Evolutionary conservation across 2,888 invertebrate species (phyloP).

Genomic region (Tiphia femorata): DNA sequence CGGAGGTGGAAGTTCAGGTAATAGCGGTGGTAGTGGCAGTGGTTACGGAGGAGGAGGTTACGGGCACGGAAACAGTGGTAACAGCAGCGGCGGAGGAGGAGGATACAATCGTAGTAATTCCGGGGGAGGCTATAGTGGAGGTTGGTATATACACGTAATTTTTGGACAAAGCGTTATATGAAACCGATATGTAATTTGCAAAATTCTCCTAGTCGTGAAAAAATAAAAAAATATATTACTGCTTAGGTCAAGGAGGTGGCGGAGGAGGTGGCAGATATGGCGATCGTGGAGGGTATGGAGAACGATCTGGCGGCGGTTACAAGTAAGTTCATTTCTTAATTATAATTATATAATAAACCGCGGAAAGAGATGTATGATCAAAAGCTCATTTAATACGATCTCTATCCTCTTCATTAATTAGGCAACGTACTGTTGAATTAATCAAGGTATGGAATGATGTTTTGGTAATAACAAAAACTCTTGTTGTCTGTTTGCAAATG

Average conservation of each 20-base stretch:
- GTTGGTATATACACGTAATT: constrained; percentile 3
- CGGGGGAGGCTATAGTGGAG: constrained; percentile 53
- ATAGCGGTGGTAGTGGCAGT: constrained; percentile 71
- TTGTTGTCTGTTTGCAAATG: constrained; percentile 52
- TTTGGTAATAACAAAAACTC: constrained; percentile 49
- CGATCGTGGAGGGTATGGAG: constrained; percentile 71
- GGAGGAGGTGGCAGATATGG: constrained; percentile 61
- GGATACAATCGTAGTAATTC: constrained; percentile 67
- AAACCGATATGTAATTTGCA: not conserved
- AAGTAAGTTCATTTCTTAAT: constrained; percentile 62
- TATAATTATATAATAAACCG: constrained; percentile 15
- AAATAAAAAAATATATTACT: not conserved
- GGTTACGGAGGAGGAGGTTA: constrained; percentile 67
- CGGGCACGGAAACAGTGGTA: constrained; percentile 59
- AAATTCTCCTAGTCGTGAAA: not conserved
- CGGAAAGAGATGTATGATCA: constrained; percentile 25
- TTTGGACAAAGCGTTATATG: not conserved
- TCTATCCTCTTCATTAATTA: no score
- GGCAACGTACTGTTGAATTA: no score
- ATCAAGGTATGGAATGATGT: constrained; percentile 52
- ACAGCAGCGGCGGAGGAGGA: constrained; percentile 61
- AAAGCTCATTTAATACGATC: no score
- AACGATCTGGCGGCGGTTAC: constrained; percentile 66
- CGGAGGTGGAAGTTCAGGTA: constrained; percentile 66
- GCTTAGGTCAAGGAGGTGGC: constrained; percentile 70